Percentiles rank a stretch among this genome's conserved stretches.
phyloP scores from a whole-genome alignment of 2,113 vertebrate species.

The Ramphastos sulfuratus region DNA sequence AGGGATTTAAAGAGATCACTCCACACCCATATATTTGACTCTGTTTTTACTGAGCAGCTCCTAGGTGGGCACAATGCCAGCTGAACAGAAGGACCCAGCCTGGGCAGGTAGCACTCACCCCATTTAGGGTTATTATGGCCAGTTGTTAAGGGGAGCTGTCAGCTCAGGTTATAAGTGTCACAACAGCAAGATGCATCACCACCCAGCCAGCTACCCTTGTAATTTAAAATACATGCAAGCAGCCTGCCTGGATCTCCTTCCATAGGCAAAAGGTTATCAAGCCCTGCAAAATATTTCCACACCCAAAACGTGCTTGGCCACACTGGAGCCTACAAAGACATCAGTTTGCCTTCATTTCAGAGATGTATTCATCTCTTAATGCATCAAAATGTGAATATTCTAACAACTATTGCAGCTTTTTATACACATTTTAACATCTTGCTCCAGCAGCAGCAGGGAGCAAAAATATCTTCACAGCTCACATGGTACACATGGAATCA shows the following conservation, averaged over 20 bases:
- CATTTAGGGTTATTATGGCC: background rate
- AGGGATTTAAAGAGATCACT: background rate
- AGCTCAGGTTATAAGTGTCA: background rate
- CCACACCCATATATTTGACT: background rate
- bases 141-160: constrained; percentile 8
- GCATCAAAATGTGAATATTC: background rate
- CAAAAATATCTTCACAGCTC: background rate
- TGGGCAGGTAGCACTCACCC: background rate
- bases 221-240: background rate
- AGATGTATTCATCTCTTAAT: background rate
- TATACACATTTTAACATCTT: background rate
- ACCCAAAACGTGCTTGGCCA: background rate
- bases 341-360: background rate
- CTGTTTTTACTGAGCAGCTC: constrained; percentile 15
- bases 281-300: background rate
- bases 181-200: background rate
- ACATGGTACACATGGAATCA: background rate
- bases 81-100: background rate
- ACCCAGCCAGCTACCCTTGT: background rate
- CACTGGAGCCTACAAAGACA: background rate
- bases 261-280: background rate
- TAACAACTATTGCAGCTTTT: background rate
- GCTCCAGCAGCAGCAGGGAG: background rate
- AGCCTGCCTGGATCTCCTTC: background rate
- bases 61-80: constrained; percentile 26